Evolutionary conservation across 2,797 vertebrate species (phyloP).

Genomic region (Melopsittacus undulatus): DNA sequence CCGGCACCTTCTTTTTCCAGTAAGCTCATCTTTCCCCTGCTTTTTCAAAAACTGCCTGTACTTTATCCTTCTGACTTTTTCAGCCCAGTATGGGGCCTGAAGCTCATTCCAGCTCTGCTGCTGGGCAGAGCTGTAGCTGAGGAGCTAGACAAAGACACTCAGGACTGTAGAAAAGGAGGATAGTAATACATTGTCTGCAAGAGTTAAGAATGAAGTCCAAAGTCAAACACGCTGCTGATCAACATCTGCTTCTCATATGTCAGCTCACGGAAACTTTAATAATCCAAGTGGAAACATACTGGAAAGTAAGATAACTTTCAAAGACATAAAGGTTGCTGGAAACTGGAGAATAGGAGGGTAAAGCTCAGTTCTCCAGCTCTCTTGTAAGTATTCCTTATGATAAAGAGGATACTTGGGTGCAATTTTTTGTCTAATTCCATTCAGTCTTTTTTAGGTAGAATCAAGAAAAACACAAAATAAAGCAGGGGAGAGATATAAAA

Average conservation of each 20-base stretch:
- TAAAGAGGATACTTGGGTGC: background rate
- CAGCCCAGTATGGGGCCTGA: background rate
- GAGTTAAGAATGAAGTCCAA: background rate
- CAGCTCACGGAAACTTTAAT: background rate
- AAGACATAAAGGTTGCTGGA: background rate
- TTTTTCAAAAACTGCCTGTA: background rate
- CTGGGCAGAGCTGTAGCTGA: background rate
- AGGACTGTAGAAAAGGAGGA: background rate
- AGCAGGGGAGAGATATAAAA: background rate
- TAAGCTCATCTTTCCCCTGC: background rate
- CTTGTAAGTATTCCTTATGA: background rate
- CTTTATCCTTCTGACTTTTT: background rate
- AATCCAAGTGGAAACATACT: background rate
- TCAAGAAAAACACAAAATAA: background rate
- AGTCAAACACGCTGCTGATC: background rate
- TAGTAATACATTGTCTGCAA: background rate
- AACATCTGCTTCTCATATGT: background rate
- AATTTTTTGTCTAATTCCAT: background rate
- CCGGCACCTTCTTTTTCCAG: background rate
- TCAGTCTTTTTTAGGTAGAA: background rate
- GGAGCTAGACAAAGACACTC: background rate
- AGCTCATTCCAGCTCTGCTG: background rate
- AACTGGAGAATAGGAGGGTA: background rate
- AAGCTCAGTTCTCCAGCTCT: background rate
- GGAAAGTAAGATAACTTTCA: background rate